Base-by-base conservation (phyloP, 1,140 invertebrate genomes). In the Stegodyphus dumicola region DNA sequence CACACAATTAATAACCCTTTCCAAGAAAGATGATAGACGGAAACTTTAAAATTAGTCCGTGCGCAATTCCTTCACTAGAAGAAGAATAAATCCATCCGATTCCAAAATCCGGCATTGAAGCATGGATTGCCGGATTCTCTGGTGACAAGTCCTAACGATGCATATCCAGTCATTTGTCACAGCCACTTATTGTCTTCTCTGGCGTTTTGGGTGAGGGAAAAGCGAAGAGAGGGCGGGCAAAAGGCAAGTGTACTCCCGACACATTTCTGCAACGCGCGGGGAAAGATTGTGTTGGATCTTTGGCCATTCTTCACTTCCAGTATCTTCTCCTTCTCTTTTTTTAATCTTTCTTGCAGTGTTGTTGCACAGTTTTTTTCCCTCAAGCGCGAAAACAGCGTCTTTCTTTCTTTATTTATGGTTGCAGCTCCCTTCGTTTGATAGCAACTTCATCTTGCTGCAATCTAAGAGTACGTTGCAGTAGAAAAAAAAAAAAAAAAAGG, bases 131-230 rank as follows among this genome's bases (percentile, higher is more conserved):
- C 65, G 66, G 64, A 78, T 73, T 73, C 33, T 73, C 56, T 48
- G 67, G 33, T 81, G 78, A 73, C 78, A 81, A 60, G 17, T 81
- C 56, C 78, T 65, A 73, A 81, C 69, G 67, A 81, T 73, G 70
- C 78, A 73, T 81, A 65, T 73, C 56, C 69, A 64, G n/a, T 73
- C 70, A 81, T 81, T 81, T 73, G 54, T 81, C 78, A 71, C 48
- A 48, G 69, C 53, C 48, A 60, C 54, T 73, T 81, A 81, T 81
- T 81, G 78, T 81, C 69, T 81, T 60, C 69, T 33, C 67, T 52
- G 78, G 15, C 65, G 60, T 51, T 18, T 17, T 65, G 75, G 49
- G 75, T 7, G 6, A 51, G 64, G 48, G 15, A 52, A 71, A 49
- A 18, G 33, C 3, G 65, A 52, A 60, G 7, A 49, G 17, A 67